These are phyloP conservation scores for Caradrina kadenii DNA, from an alignment of 2,888 invertebrate species.

Conservation along the genomic window DNA sequence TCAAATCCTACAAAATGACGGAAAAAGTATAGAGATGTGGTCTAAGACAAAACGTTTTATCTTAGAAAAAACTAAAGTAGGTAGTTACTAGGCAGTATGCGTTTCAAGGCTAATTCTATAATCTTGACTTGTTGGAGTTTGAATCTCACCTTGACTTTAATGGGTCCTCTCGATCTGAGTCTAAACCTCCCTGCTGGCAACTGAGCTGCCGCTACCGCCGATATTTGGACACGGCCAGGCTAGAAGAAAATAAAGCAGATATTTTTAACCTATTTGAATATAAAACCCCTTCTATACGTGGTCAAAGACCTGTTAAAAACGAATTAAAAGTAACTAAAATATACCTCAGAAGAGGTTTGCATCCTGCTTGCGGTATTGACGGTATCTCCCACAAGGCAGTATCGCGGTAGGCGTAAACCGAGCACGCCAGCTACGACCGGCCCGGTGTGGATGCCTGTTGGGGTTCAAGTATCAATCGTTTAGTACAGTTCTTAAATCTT, in stretches of 20 bases:
- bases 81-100: no score
- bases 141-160: slow-evolving; percentile 93
- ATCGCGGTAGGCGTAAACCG: slow-evolving; percentile 95
- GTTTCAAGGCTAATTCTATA: no score
- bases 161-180: slow-evolving; percentile 93
- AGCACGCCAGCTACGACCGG: slow-evolving; percentile 97
- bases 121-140: not conserved
- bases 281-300: no score
- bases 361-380: slow-evolving; percentile 97
- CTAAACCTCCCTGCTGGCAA: slow-evolving; percentile 92
- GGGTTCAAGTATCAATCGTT: not conserved
- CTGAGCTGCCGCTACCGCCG: slow-evolving; percentile 92
- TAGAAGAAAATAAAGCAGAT: slow-evolving; percentile 55
- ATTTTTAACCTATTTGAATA: no score
- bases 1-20: not conserved
- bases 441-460: slow-evolving; percentile 94
- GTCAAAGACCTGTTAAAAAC: not conserved
- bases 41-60: no score
- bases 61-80: no score
- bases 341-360: slow-evolving; percentile 92
- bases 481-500: no score
- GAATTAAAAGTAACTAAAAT: not conserved
- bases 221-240: slow-evolving; percentile 92
- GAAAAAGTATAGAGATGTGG: no score
- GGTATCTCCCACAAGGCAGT: slow-evolving; percentile 97